Evolutionary conservation across 2,797 vertebrate genomes (phyloP), one percentile per base, ranked within the genome.

Genomic region (Propithecus perrieri): DNA sequence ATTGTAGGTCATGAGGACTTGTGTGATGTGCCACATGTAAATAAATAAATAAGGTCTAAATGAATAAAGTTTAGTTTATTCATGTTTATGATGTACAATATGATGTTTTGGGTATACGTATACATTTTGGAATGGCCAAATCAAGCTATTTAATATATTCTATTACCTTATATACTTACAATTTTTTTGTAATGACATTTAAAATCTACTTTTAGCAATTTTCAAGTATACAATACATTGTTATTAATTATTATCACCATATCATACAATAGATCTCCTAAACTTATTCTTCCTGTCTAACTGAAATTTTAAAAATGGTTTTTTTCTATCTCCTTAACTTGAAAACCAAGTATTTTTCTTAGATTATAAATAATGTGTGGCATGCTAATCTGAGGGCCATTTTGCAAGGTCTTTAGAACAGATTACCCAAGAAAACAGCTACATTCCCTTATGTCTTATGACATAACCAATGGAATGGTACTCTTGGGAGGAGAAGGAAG

Each of bases 361-460:
- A 4, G 3, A 35, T 85, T 85, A 91, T 89, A 78, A 79, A 18
- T 59, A 53, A 63, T 33, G 2, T 67, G 4, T 35, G 46, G 1
- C 46, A 22, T 86, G 46, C 0, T 69, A 48, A 69, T 72, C 63
- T 57, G 12, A 95, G 69, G 57, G 30, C 41, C 1, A 24, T 90
- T 94, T 86, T 91, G 33, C 50, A 96, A 96, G 22, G 80, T 93
- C 59, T 87, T 80, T 10, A 75, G 46, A 89, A 89, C 30, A 57
- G 18, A 92, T 88, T 88, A 53, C 41, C 7, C 5, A 53, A 46
- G 89, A 75, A 63, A 80, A 46, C 8, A 6, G 71, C 22, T 9
- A 7, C 13, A 6, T 67, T 79, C 26, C 83, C 46, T 67, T 38
- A 38, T 76, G 22, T n/a, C 5, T 74, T 80, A 86, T 53, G 74